Evolutionary conservation across 2,797 vertebrate genomes (phyloP).

Genomic region (Micromesistius poutassou): DNA sequence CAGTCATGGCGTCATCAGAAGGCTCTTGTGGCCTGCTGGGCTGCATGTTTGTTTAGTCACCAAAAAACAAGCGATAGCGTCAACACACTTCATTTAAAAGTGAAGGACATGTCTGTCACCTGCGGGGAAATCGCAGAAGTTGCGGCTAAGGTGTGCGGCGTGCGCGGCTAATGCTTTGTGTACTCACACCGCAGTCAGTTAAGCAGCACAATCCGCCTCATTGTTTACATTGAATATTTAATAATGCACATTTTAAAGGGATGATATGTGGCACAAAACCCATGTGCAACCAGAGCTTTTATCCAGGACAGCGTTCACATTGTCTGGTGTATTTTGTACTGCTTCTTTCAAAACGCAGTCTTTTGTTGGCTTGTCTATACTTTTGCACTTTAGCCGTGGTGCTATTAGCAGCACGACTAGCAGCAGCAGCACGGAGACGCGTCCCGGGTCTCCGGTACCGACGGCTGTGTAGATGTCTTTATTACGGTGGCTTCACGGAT

Average conservation of each 20-base stretch:
- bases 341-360: too few relatives aligned
- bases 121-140: neutral
- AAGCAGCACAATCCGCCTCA: neutral
- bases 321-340: too few relatives aligned
- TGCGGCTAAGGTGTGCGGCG: neutral
- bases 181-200: neutral
- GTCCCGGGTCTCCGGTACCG: too few relatives aligned
- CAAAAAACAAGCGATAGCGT: neutral
- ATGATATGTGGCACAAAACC: neutral
- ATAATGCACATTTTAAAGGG: neutral
- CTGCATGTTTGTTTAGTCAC: neutral
- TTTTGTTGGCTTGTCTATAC: too few relatives aligned
- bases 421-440: too few relatives aligned
- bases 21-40: neutral
- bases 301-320: too few relatives aligned
- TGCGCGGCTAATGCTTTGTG: neutral
- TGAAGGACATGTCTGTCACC: neutral
- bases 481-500: neutral
- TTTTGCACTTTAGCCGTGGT: too few relatives aligned
- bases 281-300: neutral
- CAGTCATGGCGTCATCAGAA: neutral
- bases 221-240: conserved; percentile 2
- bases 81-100: neutral
- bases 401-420: too few relatives aligned
- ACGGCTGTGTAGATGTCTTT: neutral